phyloP scores from a whole-genome alignment of 1,140 invertebrate genomes.

The Cyrtorhinus lividipennis region DNA sequence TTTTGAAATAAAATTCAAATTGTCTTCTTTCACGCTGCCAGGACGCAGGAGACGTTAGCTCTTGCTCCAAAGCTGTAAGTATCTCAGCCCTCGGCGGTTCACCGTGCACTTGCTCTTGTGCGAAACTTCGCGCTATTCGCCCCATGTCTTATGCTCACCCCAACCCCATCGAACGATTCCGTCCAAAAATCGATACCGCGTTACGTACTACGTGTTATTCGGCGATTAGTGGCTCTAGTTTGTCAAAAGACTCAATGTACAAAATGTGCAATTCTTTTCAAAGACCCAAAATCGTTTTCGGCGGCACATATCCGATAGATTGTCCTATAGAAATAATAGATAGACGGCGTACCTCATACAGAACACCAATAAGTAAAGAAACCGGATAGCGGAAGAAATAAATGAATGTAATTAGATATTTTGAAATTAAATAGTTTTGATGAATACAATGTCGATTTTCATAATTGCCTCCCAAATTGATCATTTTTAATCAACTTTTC shows the following conservation, averaged over 20 bases:
- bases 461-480: no score
- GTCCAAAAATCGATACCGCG: conserved; percentile 11
- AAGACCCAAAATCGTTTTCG: conserved; percentile 49
- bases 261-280: conserved; percentile 5
- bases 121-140: background rate
- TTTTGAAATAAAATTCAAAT: background rate
- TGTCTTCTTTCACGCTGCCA: conserved; percentile 16
- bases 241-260: background rate
- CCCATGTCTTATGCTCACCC: conserved; percentile 8
- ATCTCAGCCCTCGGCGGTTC: conserved; percentile 9
- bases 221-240: conserved; percentile 1
- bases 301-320: conserved; percentile 68
- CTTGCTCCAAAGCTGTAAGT: conserved; percentile 18
- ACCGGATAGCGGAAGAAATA: background rate
- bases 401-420: background rate
- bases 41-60: conserved; percentile 15
- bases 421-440: conserved; percentile 9
- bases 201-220: background rate
- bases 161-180: conserved; percentile 2
- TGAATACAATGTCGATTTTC: no score
- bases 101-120: background rate
- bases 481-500: no score
- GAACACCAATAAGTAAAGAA: background rate
- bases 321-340: conserved; percentile 33
- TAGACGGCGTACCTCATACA: conserved; percentile 6